Evolutionary conservation across 1,140 invertebrate genomes (phyloP), one percentile per base, ranked within the genome.

Genomic region (Achatina immaculata): DNA sequence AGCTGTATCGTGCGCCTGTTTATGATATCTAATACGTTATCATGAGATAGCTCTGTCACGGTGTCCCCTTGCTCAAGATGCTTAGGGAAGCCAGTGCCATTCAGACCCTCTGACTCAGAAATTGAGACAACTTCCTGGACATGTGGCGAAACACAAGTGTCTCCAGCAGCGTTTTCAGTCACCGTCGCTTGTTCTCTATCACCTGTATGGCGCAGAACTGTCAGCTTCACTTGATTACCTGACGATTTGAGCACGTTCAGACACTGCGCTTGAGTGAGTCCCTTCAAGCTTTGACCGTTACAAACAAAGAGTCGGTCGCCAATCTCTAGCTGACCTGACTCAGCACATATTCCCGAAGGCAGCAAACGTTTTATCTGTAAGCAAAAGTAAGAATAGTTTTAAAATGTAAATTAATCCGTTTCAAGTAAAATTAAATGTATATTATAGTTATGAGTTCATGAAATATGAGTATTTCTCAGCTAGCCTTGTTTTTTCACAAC

Each of bases 341-440:
- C 62, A 24, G 84, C 82, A 58, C 83, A 82, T 21, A 75, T 80
- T 43, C 85, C 85, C 72, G 79, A 81, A 21, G 84, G 85, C 28
- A 86, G 79, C 21, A 86, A 78, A 75, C 85, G 75, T 76, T 86
- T 86, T 0, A 86, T 78, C 85, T 86, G 83, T 45, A 81, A 16
- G 42, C 11, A 42, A 81, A 62, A 82, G 43, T 16, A 19, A 16
- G 65, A 16, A 55, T 55, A n/a, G n/a, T 55, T 55, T 16, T 14
- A 16, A 16, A 55, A 55, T 55, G n/a, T 16, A 55, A n/a, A 55
- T n/a, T 16, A 55, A 55, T 55, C n/a, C 51, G 51, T n/a, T n/a
- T n/a, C n/a, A n/a, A n/a, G n/a, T n/a, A n/a, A n/a, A n/a, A n/a
- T n/a, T 14, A 55, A 55, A 55, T 16, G 51, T 55, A 55, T 55